Base-by-base conservation (phyloP, 2,113 vertebrate species). In the Mionectes macconnelli region DNA sequence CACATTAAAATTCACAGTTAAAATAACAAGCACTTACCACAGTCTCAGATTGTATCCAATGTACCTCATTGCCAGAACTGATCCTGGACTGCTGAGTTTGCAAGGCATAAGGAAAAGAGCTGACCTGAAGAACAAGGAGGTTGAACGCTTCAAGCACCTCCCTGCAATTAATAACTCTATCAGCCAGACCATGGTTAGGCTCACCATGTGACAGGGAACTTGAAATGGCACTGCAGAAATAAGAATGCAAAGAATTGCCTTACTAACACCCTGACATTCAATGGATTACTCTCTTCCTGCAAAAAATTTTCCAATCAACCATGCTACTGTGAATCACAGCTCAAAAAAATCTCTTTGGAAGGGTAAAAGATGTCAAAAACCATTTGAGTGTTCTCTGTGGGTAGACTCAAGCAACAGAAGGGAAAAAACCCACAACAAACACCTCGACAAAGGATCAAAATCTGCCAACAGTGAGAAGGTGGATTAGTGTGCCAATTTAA, bases 111-210 rank as follows among this genome's bases (percentile, higher is more conserved):
- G 99, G 99, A 94, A 99, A 99, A 97, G 99, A 99, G 98, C 99
- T 99, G 97, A 99, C 99, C 98, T 99, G 99, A 91, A 99, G 98
- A 64, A 99, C 98, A 97, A 99, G 98, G 93, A 99, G 98, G 97
- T 99, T 99, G 96, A 99, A 98, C 40, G 99, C 99, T 76, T 99
- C 98, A 39, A 99, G 98, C 78, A 99, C 99, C 96, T 99, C 99
- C 95, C 98, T 98, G 96, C 99, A 99, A 95, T 99, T 99, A 94
- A 99, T 99, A 94, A 99, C 98, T 74, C 99, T 98, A 96, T 99
- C 99, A 81, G 99, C 99, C 97, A 99, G 97, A 78, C 99, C 99
- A 93, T 99, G 99, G 90, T 97, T 97, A 82, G 99, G 98, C 95
- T 99, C 99, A 27, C 99, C 99, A 39, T 99, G 99, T 62, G 99